Conservation (phyloP, 2,797 vertebrate species). For the Muraenolepis orangiensis region DNA sequence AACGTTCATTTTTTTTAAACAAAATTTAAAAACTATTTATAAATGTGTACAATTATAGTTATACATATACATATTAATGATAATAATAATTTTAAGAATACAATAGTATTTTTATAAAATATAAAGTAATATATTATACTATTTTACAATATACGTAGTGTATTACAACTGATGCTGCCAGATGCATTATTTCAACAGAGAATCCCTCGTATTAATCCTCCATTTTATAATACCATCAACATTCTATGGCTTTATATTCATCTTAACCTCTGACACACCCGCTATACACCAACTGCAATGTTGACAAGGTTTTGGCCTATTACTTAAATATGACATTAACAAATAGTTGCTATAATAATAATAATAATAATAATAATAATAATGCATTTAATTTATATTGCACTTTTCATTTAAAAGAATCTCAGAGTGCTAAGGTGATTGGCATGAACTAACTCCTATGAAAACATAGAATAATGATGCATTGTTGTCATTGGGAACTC, state of each 20-base stretch:
- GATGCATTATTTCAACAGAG: not conserved
- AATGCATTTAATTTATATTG: too few relatives aligned
- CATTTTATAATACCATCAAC: constrained; percentile 43
- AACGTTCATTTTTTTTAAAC: not conserved
- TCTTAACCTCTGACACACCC: constrained; percentile 34
- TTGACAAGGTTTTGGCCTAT: constrained; percentile 9
- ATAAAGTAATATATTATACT: too few relatives aligned
- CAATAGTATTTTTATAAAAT: not conserved
- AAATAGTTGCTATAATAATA: not conserved
- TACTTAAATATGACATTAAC: not conserved
- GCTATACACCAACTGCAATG: not conserved
- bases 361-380: too few relatives aligned
- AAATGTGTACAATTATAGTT: not conserved
- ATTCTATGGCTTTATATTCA: constrained; percentile 48
- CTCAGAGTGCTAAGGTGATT: not conserved
- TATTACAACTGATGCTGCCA: constrained; percentile 18
- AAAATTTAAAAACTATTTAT: not conserved
- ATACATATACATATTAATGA: not conserved
- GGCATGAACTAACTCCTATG: not conserved
- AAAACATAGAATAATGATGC: not conserved
- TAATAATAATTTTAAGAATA: not conserved
- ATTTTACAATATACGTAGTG: not conserved
- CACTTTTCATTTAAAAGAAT: too few relatives aligned
- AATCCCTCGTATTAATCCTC: constrained; percentile 45
- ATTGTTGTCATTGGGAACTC: constrained; percentile 61